A percentile compares a stretch with the other conserved stretches of the same genome.
Conservation (phyloP, 1,140 invertebrate genomes). For the Bactericera cockerelli region DNA sequence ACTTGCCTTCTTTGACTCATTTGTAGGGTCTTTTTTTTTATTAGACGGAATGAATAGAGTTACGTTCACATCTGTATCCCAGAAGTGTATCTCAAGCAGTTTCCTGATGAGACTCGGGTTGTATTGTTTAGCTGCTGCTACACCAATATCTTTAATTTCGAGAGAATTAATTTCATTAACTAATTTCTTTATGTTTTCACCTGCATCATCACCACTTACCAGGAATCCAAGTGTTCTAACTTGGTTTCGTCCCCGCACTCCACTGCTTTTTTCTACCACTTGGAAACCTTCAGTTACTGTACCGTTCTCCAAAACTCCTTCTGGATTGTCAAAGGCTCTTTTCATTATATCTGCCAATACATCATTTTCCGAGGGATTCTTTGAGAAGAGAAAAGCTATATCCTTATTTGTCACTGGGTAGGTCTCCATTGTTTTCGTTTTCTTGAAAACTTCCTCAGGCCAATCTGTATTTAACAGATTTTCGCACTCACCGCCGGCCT, state of each 20-base stretch:
- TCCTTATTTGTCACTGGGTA: not conserved
- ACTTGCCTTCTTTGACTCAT: not conserved
- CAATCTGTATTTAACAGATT: not conserved
- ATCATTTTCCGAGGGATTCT: not conserved
- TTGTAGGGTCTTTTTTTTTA: not conserved
- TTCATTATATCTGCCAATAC: not conserved
- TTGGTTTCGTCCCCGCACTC: not conserved
- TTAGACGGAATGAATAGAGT: not conserved
- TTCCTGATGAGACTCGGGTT: not conserved
- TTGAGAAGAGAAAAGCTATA: conserved; percentile 2
- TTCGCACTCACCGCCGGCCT: no score
- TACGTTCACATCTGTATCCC: not conserved
- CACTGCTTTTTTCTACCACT: not conserved
- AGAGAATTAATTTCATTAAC: not conserved
- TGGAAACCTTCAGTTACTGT: not conserved
- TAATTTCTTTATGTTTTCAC: not conserved
- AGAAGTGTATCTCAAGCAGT: not conserved
- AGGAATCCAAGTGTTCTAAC: not conserved
- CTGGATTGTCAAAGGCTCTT: not conserved
- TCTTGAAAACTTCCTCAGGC: not conserved
- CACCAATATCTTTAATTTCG: not conserved
- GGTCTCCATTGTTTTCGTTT: not conserved
- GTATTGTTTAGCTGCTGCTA: not conserved
- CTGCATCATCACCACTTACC: not conserved
- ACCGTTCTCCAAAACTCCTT: not conserved